These are phyloP conservation scores for Hymenochirus boettgeri DNA, from an alignment of 2,113 vertebrate species.

Conservation along the genomic window DNA sequence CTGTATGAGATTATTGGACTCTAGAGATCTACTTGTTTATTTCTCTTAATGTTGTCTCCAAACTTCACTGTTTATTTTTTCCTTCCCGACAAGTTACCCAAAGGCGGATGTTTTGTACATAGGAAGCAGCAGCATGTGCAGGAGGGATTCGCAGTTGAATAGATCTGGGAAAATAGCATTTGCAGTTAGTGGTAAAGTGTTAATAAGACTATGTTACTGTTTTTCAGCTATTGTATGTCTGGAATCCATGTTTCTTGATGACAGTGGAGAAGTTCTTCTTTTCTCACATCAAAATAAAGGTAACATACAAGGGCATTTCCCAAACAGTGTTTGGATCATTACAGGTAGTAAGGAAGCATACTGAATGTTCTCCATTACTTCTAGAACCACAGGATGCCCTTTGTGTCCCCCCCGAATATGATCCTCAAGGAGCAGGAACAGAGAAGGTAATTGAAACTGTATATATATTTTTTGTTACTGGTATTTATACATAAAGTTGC, in stretches of 20 bases:
- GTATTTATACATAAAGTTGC: too few species aligned
- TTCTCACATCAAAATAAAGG: constrained; percentile 67
- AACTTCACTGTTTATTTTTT: too few species aligned
- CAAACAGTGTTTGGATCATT: neutral
- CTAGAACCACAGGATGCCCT: constrained; percentile 71
- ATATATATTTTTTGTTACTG: neutral
- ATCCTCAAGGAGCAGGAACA: constrained; percentile 70
- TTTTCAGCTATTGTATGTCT: constrained; percentile 72
- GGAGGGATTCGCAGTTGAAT: too few species aligned
- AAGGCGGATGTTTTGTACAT: too few species aligned
- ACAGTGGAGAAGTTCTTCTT: constrained; percentile 72
- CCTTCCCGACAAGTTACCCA: too few species aligned
- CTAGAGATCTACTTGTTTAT: too few species aligned
- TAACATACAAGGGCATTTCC: constrained; percentile 47
- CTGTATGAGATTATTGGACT: too few species aligned
- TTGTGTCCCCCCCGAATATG: constrained; percentile 81
- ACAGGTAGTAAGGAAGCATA: neutral
- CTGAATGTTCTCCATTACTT: constrained; percentile 17
- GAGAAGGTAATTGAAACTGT: constrained; percentile 72
- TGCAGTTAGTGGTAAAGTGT: too few species aligned
- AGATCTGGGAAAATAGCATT: too few species aligned
- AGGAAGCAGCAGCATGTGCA: too few species aligned
- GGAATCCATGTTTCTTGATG: constrained; percentile 72
- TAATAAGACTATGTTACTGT: constrained; percentile 12
- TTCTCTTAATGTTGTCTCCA: too few species aligned